Conservation (phyloP, 2,113 vertebrate species). For the Sylvietta virens region DNA sequence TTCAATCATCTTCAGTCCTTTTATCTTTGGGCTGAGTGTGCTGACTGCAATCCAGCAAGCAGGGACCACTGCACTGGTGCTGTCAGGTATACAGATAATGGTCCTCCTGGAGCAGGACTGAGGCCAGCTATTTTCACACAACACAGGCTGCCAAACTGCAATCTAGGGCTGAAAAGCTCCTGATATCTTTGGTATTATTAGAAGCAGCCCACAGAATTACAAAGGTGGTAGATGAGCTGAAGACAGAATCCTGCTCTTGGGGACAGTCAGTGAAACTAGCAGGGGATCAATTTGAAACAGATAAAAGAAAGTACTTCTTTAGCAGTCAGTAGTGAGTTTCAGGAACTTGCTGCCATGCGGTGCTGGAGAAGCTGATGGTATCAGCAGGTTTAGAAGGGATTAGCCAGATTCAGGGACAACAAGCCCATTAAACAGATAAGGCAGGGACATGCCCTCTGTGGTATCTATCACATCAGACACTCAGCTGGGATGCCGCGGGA, state of each 20-base stretch:
- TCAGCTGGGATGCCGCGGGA: not conserved
- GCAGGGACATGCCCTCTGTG: not conserved
- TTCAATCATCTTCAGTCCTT: not conserved
- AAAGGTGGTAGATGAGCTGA: not conserved
- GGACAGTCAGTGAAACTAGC: not conserved
- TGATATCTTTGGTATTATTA: conserved; percentile 8
- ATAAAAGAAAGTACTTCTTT: not conserved
- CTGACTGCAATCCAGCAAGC: not conserved
- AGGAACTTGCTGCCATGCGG: not conserved
- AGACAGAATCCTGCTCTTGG: not conserved
- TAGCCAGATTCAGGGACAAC: not conserved
- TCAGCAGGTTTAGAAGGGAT: not conserved
- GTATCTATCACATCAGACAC: not conserved
- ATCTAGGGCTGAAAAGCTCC: not conserved
- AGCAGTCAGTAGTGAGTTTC: not conserved
- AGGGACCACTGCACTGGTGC: not conserved
- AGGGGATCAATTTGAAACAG: not conserved
- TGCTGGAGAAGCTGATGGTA: not conserved
- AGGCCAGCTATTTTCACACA: not conserved
- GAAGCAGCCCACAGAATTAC: not conserved
- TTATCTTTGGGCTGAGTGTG: not conserved
- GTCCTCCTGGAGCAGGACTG: not conserved
- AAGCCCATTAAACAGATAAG: not conserved
- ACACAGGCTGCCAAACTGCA: not conserved
- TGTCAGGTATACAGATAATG: not conserved